Evolutionary conservation across 2,113 vertebrate species (phyloP).

Genomic region (Sprattus sprattus): DNA sequence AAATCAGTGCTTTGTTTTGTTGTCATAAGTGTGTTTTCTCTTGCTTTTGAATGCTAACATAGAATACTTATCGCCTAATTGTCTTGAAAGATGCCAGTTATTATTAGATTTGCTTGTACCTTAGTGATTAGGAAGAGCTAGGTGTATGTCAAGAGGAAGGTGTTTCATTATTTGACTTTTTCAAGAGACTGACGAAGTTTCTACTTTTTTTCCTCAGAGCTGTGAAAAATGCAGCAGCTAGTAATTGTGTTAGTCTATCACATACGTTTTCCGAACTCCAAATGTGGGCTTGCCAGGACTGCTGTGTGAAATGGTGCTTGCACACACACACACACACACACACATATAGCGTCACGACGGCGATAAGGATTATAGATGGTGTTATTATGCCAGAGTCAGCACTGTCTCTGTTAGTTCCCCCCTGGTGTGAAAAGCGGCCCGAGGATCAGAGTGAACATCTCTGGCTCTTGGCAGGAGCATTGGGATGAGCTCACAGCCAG

Average conservation of each 20-base stretch:
- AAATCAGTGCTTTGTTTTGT: constrained; percentile 15
- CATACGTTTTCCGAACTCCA: not conserved
- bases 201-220: not conserved
- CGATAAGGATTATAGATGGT: constrained; percentile 5
- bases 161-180: not conserved
- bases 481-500: constrained; percentile 38
- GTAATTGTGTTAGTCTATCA: not conserved
- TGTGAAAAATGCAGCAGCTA: not conserved
- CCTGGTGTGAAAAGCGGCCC: constrained; percentile 41
- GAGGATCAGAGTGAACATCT: constrained; percentile 35
- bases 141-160: not conserved
- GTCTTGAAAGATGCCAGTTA: not conserved
- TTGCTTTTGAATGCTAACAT: not conserved
- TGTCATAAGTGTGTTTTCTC: not conserved
- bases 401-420: constrained; percentile 40
- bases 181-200: not conserved
- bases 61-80: not conserved
- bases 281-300: not conserved
- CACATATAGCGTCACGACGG: not conserved
- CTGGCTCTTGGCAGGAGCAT: constrained; percentile 37
- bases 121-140: no score
- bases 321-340: not conserved
- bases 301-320: not conserved
- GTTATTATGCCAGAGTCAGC: not conserved
- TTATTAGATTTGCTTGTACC: no score